phyloP scores from a whole-genome alignment of 2,888 invertebrate species.

The Poecilus cupreus region DNA sequence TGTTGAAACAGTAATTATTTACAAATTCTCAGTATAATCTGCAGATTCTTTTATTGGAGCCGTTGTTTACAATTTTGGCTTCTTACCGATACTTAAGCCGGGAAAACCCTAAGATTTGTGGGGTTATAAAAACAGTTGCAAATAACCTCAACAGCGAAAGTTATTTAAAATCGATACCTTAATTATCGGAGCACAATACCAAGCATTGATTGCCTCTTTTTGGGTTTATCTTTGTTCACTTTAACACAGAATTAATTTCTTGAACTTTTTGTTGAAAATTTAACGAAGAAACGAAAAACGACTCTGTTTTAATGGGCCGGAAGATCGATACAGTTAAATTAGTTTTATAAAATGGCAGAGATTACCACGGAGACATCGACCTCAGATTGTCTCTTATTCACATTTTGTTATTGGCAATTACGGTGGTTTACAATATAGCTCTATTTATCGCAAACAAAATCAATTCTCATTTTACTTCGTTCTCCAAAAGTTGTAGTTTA shows the following conservation, averaged over 20 bases:
- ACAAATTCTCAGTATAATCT: too few species aligned
- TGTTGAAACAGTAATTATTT: too few species aligned
- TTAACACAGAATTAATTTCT: constrained; percentile 51
- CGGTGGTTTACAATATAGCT: not conserved
- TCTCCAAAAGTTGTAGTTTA: too few species aligned
- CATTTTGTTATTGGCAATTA: not conserved
- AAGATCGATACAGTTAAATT: not conserved
- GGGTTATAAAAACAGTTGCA: constrained; percentile 24
- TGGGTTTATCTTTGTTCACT: constrained; percentile 41
- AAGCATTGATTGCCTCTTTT: constrained; percentile 36
- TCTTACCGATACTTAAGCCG: not conserved
- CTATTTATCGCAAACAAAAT: not conserved
- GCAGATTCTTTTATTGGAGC: not conserved
- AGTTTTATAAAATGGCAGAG: not conserved
- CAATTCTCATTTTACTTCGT: too few species aligned
- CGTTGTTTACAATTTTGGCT: not conserved
- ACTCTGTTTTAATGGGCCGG: constrained; percentile 5
- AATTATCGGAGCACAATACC: constrained; percentile 35
- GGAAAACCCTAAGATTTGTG: constrained; percentile 27
- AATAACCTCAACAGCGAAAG: constrained; percentile 36
- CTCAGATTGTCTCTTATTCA: not conserved
- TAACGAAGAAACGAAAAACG: constrained; percentile 19
- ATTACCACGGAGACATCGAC: not conserved
- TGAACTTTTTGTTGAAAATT: constrained; percentile 48
- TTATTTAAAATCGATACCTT: constrained; percentile 57